phyloP scores from a whole-genome alignment of 2,888 invertebrate genomes.

The Drosophila histrio region DNA sequence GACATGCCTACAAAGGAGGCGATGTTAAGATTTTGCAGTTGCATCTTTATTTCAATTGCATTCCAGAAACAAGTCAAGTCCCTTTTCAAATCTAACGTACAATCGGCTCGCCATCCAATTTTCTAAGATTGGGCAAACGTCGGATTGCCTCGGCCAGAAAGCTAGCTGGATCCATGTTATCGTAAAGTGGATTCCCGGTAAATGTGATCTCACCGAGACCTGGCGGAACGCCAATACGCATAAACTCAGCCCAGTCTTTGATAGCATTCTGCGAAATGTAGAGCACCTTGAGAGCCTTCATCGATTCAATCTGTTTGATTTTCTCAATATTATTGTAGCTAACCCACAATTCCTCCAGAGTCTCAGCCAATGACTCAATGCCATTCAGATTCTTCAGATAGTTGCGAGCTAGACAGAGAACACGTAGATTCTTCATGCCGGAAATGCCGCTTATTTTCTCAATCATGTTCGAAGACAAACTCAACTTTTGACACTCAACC shows the following conservation, averaged over 20 bases:
- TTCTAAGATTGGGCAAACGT: slow-evolving; percentile 90
- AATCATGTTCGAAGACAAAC: slow-evolving; percentile 96
- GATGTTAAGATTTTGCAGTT: slow-evolving; percentile 9
- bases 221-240: slow-evolving; percentile 90
- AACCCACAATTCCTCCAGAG: slow-evolving; percentile 96
- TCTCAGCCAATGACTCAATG: slow-evolving; percentile 94
- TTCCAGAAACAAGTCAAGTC: background rate
- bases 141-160: slow-evolving; percentile 90
- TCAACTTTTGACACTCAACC: slow-evolving; percentile 92
- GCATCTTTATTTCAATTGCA: slow-evolving; percentile 39
- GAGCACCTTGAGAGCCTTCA: slow-evolving; percentile 92
- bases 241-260: slow-evolving; percentile 95
- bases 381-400: slow-evolving; percentile 95
- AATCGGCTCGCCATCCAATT: slow-evolving; percentile 89
- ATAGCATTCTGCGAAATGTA: slow-evolving; percentile 93
- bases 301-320: slow-evolving; percentile 92
- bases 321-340: slow-evolving; percentile 97
- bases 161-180: slow-evolving; percentile 88
- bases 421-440: slow-evolving; percentile 91
- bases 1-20: background rate
- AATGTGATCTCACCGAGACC: slow-evolving; percentile 92
- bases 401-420: slow-evolving; percentile 94
- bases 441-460: slow-evolving; percentile 95
- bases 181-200: slow-evolving; percentile 91
- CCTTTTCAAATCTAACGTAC: slow-evolving; percentile 46